Percentiles rank a stretch among this genome's conserved stretches.
Evolutionary conservation across 2,113 vertebrate genomes (phyloP).

Genomic region (Mellivora capensis): DNA sequence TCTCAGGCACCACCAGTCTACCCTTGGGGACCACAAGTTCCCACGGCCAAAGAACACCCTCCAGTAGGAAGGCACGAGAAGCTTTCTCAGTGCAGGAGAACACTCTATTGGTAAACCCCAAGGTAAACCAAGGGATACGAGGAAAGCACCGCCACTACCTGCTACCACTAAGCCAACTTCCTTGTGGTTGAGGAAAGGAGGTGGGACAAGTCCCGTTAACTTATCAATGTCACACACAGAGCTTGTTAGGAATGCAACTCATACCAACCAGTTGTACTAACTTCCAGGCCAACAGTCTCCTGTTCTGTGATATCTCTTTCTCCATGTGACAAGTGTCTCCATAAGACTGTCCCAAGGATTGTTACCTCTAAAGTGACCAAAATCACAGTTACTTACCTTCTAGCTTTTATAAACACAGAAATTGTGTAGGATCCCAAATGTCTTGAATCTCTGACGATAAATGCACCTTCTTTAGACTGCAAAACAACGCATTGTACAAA

Average conservation of each 20-base stretch:
- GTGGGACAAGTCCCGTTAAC: background rate
- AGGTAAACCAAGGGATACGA: background rate
- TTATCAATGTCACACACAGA: background rate
- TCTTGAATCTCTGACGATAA: conserved; percentile 92
- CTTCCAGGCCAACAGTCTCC: background rate
- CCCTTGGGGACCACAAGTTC: background rate
- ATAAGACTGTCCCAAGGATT: background rate
- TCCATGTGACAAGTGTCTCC: background rate
- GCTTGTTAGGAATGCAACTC: background rate
- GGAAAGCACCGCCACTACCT: background rate
- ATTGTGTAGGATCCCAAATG: conserved; percentile 87
- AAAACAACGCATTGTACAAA: conserved; percentile 59
- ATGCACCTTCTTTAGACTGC: conserved; percentile 90
- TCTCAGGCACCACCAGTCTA: background rate
- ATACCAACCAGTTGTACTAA: background rate
- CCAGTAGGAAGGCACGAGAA: background rate
- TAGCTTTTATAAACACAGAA: conserved; percentile 84
- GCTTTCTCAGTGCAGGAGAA: background rate
- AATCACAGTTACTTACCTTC: conserved; percentile 80
- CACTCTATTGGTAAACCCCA: background rate
- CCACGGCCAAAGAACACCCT: background rate
- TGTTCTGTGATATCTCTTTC: background rate
- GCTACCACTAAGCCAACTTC: background rate
- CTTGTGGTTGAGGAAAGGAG: background rate
- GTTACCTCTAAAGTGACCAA: background rate